Conservation (phyloP, 2,113 vertebrate species). For the Pseudopipra pipra region DNA sequence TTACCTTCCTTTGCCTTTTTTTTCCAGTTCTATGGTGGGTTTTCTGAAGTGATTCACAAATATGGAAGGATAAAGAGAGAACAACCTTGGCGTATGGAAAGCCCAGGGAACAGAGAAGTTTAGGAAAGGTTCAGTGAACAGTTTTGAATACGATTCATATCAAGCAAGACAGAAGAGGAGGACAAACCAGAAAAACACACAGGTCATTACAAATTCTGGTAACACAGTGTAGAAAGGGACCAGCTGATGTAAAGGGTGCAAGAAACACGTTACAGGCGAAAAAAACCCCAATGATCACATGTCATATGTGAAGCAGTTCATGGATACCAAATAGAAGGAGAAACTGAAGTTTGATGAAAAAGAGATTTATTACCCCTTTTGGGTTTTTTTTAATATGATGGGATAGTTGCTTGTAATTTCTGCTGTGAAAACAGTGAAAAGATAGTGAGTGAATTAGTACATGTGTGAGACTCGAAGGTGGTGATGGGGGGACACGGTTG, state of each 20-base stretch:
- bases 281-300: fast-evolving
- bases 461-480: background rate
- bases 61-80: background rate
- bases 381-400: background rate
- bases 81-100: background rate
- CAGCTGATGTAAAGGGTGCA: background rate
- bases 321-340: background rate
- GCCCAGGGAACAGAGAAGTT: background rate
- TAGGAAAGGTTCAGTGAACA: background rate
- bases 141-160: background rate
- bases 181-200: background rate
- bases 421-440: background rate
- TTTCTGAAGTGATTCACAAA: background rate
- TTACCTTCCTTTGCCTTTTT: background rate
- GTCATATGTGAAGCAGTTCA: background rate
- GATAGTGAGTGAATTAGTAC: background rate
- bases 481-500: background rate
- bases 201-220: background rate
- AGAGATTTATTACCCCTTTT: background rate
- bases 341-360: background rate
- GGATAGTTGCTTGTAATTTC: background rate
- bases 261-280: background rate
- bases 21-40: background rate
- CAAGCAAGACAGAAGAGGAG: background rate
- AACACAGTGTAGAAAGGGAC: background rate